Evolutionary conservation across 2,888 invertebrate genomes (phyloP), one percentile per base, ranked within the genome.

Genomic region (Andrena camellia): DNA sequence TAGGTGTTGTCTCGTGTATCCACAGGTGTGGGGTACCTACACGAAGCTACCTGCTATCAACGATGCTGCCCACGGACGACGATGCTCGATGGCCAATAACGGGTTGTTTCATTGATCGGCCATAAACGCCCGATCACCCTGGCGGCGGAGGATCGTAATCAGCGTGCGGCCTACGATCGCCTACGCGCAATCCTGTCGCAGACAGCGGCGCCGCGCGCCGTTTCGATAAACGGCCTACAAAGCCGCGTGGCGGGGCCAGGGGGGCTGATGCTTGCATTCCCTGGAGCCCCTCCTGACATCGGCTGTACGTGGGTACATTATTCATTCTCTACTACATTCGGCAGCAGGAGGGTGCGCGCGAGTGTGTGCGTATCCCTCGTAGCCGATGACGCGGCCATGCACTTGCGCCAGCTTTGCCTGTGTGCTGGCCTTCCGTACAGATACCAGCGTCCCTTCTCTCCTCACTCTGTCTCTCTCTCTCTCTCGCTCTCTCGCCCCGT

Each of bases 311-410:
- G 81, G 84, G 89, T 89, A 88, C 86, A 89, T 89, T 89, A 89
- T 89, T 89, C 89, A 89, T 89, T 88, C 89, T 88, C 88, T 84
- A 82, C 84, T 89, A 88, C 85, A 88, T 85, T 82, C 85, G 83
- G 81, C 88, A 76, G 79, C 74, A 71, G 78, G 86, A 88, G 86
- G 86, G 86, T 86, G 86, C 84, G 67, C 31, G 59, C 57, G 67
- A 67, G 59, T 75, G 83, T 74, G 80, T 73, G 77, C 69, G 84
- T 82, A 70, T 77, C 74, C 68, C 76, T 70, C 83, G 78, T 75
- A 81, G 73, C 17, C 76, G 82, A 71, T 68, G 62, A 71, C 71
- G 71, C 81, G 70, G 77, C 57, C 83, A 54, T 78, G 83, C 78
- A 73, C 77, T 83, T 66, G 83, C 83, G 83, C 59, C 35, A 29